Evolutionary conservation across 2,113 vertebrate species (phyloP), one percentile per base, ranked within the genome.

Genomic region (Addax nasomaculatus): DNA sequence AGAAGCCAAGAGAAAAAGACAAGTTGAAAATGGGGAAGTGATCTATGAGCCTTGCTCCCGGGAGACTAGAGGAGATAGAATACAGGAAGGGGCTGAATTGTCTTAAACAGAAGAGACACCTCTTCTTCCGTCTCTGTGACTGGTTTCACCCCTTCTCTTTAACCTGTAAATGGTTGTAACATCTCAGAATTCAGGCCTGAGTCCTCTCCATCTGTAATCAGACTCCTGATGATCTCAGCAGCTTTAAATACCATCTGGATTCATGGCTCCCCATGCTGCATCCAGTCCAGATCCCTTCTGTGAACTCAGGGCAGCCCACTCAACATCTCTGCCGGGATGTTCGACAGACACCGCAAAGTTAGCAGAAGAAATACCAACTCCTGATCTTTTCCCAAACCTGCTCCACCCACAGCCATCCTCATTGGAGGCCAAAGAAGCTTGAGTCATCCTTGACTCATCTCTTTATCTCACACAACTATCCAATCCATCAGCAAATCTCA

Each of bases 371-470:
- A 89, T 29, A 58, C 21, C 30, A 92, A 49, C n/a, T 62, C 47
- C 91, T 25, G 49, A 64, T 79, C 51, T 90, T 79, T 47, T 90
- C 62, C 70, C 39, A 79, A 91, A 86, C 94, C 84, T 94, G 73
- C 27, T 89, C 95, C 76, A 62, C 87, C 95, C 93, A 95, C 96
- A 60, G 86, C 17, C 29, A 45, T 78, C 64, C 73, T 93, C 27
- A 58, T 2, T 53, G 53, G 90, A 85, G 94, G 85, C 76, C 94
- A 78, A 88, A n/a, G n/a, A 79, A 64, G 57, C 80, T 92, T 95
- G 97, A 97, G 85, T 97, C 97, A 97, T 70, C 19, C 36, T 85
- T 67, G 14, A 90, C 64, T 95, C 95, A 93, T 95, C 62, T n/a
- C 57, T 81, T 67, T 29, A 51, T 70, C 67, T 57, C 73, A 57